Evolutionary conservation across 2,888 invertebrate genomes (phyloP).

Genomic region (Nemurella pictetii): DNA sequence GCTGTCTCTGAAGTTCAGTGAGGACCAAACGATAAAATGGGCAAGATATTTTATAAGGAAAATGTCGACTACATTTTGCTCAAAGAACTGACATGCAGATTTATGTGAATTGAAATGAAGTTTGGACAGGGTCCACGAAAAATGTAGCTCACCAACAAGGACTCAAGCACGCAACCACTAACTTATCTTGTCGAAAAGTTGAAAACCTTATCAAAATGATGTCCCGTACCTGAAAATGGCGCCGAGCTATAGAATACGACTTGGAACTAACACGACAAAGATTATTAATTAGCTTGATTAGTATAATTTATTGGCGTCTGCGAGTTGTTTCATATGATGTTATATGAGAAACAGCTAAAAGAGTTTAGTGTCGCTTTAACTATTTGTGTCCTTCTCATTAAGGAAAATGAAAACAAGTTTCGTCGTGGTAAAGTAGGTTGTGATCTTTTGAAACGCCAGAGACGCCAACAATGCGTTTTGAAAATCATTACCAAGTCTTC

Average conservation of each 20-base stretch:
- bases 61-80: conserved; percentile 16
- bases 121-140: background rate
- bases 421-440: background rate
- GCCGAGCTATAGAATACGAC: background rate
- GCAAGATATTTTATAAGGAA: background rate
- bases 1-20: background rate
- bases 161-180: background rate
- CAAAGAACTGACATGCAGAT: conserved; percentile 20
- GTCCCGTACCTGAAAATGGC: background rate
- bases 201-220: background rate
- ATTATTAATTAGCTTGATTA: conserved; percentile 36
- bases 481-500: background rate
- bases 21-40: background rate
- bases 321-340: background rate
- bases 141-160: background rate
- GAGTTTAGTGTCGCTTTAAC: conserved; percentile 7
- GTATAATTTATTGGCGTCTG: conserved; percentile 32
- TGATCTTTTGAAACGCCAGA: background rate
- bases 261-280: conserved; percentile 11
- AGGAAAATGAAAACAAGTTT: background rate
- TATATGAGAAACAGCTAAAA: conserved; percentile 1
- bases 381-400: conserved; percentile 1
- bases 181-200: background rate
- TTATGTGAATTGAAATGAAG: background rate
- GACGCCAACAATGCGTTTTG: background rate